Base-by-base conservation (phyloP, 2,888 invertebrate species). In the Spodoptera picta region DNA sequence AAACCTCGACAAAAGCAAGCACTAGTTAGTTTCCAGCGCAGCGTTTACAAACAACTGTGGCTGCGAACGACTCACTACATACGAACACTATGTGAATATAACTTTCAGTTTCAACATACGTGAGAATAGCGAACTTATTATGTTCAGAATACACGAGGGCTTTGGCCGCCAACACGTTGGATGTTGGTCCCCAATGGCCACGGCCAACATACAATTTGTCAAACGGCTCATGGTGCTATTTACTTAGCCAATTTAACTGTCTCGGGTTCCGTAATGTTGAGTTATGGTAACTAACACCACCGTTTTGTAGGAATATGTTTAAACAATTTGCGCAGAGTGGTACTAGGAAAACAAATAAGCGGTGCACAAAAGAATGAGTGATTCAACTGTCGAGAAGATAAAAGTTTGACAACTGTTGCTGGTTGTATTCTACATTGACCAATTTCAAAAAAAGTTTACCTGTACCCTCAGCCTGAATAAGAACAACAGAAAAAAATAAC, bases 31-130 rank as follows among this genome's bases (percentile, higher is more conserved):
- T 84, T 87, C 88, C 87, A 87, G 84, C 72, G 85, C 84, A 81
- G 79, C 87, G 88, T 88, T 90, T 90, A 92, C 90, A 90, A 91
- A 91, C 92, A 90, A 85, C 85, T 73, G 83, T 75, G 85, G 82
- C 87, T 82, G 85, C 85, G 84, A 89, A 85, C 84, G 85, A 89
- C 85, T 88, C 88, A 85, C 88, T 90, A 86, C 90, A 87, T 83
- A 74, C 81, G 76, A 75, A 81, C 81, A 72, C 73, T 77, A 79
- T 77, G 82, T 85, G 83, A 85, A 88, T 85, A 84, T 83, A 82
- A 82, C 85, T 87, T 81, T 86, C 81, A 80, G 85, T 87, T 88
- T 84, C 84, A 80, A 76, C 60, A 67, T 68, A 72, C 61, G 73
- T 64, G 55, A 70, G 69, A 64, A 64, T 66, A 65, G 53, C 58